phyloP scores from a whole-genome alignment of 2,888 invertebrate species.

The Drosophila nr. perissopoda region DNA sequence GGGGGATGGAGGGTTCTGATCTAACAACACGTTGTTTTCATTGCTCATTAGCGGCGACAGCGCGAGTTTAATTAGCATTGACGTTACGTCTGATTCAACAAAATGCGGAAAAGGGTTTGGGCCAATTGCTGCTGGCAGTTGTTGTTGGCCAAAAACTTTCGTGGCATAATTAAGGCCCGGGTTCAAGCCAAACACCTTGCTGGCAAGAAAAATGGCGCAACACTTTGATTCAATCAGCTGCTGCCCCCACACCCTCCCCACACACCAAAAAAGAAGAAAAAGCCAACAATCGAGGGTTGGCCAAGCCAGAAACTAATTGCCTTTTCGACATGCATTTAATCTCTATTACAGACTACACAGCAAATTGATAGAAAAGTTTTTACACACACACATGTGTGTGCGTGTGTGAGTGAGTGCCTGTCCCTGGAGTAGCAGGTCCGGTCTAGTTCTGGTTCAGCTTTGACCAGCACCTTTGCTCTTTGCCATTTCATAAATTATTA shows the following conservation, averaged over 20 bases:
- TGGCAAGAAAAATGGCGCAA: constrained; percentile 62
- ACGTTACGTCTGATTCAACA: constrained; percentile 63
- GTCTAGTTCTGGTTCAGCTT: not conserved
- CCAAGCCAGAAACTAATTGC: constrained; percentile 80
- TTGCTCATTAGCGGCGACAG: constrained; percentile 83
- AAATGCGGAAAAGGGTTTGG: constrained; percentile 56
- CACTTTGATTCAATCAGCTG: constrained; percentile 74
- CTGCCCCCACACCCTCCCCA: not conserved
- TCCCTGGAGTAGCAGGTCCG: constrained; percentile 49
- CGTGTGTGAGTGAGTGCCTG: not conserved
- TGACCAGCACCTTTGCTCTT: constrained; percentile 55
- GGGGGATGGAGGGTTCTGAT: constrained; percentile 11
- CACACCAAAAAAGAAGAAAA: not conserved
- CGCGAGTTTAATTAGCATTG: constrained; percentile 81
- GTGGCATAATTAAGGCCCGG: constrained; percentile 40
- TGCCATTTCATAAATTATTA: constrained; percentile 77
- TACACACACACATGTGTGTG: not conserved
- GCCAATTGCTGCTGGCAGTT: constrained; percentile 68
- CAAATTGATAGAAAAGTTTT: constrained; percentile 72
- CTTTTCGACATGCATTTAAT: constrained; percentile 84
- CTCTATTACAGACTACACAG: constrained; percentile 77
- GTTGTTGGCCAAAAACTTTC: constrained; percentile 41
- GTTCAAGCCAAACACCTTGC: constrained; percentile 60
- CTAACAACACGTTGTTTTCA: constrained; percentile 84
- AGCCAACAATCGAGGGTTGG: constrained; percentile 36